phyloP scores from a whole-genome alignment of 2,797 vertebrate species.

The Squalus acanthias region DNA sequence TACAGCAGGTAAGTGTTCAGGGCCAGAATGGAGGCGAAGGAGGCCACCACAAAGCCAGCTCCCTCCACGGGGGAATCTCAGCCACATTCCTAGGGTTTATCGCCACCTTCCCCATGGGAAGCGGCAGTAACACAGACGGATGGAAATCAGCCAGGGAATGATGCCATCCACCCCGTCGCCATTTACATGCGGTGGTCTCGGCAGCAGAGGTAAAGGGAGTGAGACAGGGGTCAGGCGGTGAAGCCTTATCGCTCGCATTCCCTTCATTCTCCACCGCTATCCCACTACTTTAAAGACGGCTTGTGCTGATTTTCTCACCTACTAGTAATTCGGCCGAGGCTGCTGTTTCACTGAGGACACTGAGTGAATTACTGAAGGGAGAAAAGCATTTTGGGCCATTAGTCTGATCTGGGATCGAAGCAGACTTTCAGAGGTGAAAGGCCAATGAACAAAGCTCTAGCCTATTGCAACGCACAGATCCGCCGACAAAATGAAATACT shows the following conservation, averaged over 20 bases:
- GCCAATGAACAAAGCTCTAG: neutral
- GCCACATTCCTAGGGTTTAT: too few relatives aligned
- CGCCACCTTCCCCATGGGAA: too few relatives aligned
- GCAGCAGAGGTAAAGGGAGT: neutral
- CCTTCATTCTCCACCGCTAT: neutral
- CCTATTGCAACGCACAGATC: neutral
- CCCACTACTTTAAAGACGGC: neutral
- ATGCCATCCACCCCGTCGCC: too few relatives aligned
- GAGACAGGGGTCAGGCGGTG: neutral
- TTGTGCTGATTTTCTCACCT: neutral
- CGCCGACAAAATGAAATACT: neutral
- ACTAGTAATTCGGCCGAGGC: neutral
- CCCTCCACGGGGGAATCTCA: too few relatives aligned
- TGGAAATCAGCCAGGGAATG: too few relatives aligned
- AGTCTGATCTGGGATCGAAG: neutral
- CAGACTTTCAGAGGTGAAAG: neutral
- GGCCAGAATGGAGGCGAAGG: too few relatives aligned
- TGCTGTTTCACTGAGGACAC: neutral
- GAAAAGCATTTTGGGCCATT: neutral
- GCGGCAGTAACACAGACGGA: too few relatives aligned
- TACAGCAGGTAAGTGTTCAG: too few relatives aligned
- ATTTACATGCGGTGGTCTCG: too few relatives aligned
- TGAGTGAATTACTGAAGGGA: too few relatives aligned
- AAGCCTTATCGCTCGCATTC: neutral
- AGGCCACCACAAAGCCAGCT: too few relatives aligned